Evolutionary conservation across 2,113 vertebrate species (phyloP).

Genomic region (Sinosuthora webbiana): DNA sequence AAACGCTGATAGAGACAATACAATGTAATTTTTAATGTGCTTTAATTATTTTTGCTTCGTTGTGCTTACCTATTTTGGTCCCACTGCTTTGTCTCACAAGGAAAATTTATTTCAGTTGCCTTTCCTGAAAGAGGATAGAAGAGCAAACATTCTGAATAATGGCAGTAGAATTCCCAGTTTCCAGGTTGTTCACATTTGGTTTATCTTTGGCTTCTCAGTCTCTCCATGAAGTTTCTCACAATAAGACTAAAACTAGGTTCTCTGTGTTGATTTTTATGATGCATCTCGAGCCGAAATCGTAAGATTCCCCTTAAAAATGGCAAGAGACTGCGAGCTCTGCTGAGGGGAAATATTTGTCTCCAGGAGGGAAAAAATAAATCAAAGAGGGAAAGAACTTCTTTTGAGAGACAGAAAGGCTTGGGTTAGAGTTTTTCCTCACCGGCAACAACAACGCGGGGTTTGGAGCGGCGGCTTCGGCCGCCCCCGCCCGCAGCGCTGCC

Average conservation of each 20-base stretch:
- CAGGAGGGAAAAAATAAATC: background rate
- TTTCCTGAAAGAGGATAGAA: background rate
- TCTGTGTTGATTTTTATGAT: background rate
- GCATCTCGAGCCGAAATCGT: background rate
- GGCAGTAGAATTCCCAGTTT: background rate
- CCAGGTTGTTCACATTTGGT: background rate
- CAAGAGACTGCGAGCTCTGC: background rate
- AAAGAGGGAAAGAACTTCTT: background rate
- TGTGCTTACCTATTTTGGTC: background rate
- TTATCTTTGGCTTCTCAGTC: background rate
- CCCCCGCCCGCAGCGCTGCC: background rate
- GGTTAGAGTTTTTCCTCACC: background rate
- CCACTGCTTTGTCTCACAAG: background rate
- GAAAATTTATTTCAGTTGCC: background rate
- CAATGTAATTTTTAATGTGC: background rate
- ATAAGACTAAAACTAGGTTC: background rate
- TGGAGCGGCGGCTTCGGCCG: fast-evolving
- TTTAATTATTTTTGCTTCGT: background rate
- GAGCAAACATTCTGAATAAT: background rate
- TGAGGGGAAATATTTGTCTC: background rate
- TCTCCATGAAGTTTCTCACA: background rate
- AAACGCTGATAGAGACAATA: background rate
- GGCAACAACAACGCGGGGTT: background rate
- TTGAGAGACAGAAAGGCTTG: background rate
- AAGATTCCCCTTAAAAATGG: background rate